A percentile compares a stretch with the other conserved stretches of the same genome.
phyloP scores from a whole-genome alignment of 2,113 vertebrate species.

The Ochotona curzoniae region DNA sequence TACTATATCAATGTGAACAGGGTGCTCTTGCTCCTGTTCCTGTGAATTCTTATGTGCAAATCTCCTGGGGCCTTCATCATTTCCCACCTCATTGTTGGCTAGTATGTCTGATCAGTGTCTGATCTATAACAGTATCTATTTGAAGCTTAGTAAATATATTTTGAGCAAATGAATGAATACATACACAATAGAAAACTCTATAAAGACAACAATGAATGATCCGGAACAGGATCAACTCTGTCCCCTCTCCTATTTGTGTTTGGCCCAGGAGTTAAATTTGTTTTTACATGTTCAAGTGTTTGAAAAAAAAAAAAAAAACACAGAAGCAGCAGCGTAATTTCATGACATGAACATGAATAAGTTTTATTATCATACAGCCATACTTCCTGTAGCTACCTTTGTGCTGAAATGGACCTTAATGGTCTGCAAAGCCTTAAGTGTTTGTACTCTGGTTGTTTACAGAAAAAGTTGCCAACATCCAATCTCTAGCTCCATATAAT shows the following conservation, averaged over 20 bases:
- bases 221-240: not conserved
- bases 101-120: not conserved
- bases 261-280: not conserved
- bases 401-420: not conserved
- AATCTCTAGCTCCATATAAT: not conserved
- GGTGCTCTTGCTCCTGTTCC: not conserved
- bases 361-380: not conserved
- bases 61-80: not conserved
- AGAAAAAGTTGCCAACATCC: not conserved
- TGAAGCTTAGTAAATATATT: not conserved
- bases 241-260: not conserved
- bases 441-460: not conserved
- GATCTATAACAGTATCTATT: not conserved
- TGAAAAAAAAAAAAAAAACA: not conserved
- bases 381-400: conserved; percentile 8
- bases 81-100: not conserved
- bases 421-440: conserved; percentile 5
- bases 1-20: not conserved
- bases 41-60: not conserved
- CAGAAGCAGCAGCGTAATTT: not conserved
- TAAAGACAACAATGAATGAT: not conserved
- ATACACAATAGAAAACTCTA: not conserved
- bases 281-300: conserved; percentile 13
- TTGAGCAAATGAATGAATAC: not conserved
- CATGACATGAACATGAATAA: not conserved